These are phyloP conservation scores for Phragmatobia fuliginosa DNA, from an alignment of 2,888 invertebrate species.

Conservation along the genomic window DNA sequence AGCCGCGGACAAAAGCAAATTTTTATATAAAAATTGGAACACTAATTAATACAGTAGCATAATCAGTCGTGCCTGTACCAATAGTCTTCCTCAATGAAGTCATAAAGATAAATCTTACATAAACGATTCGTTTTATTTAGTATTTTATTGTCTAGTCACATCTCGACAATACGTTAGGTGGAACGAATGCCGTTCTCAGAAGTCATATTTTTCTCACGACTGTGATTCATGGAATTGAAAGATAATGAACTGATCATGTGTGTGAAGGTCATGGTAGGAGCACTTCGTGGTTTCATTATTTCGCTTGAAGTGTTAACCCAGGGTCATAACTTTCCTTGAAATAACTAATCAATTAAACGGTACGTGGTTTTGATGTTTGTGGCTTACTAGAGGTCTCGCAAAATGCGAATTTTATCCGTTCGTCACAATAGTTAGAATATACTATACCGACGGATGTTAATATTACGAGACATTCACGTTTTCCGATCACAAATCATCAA, in stretches of 20 bases:
- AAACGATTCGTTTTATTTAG: slow-evolving; percentile 57
- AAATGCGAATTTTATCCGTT: neutral
- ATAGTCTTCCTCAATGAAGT: slow-evolving; percentile 61
- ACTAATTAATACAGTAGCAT: slow-evolving; percentile 41
- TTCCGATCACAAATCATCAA: neutral
- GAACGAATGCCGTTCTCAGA: slow-evolving; percentile 25
- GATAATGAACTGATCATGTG: slow-evolving; percentile 32
- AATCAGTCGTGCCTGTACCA: slow-evolving; percentile 56
- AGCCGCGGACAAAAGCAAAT: no score
- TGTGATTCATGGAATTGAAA: slow-evolving; percentile 24
- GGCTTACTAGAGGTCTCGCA: neutral
- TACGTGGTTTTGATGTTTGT: neutral
- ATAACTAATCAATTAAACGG: neutral
- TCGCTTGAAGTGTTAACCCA: neutral
- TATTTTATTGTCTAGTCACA: slow-evolving; percentile 54
- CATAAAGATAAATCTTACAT: slow-evolving; percentile 49
- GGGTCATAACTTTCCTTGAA: neutral
- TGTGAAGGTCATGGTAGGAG: slow-evolving; percentile 15
- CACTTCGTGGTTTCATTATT: neutral
- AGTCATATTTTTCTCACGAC: slow-evolving; percentile 38
- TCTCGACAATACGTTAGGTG: slow-evolving; percentile 50
- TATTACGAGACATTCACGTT: neutral
- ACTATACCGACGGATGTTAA: neutral
- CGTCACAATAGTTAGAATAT: neutral
- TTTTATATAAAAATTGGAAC: neutral